Evolutionary conservation across 2,113 vertebrate species (phyloP).

Genomic region (Malurus alboscapulatus): DNA sequence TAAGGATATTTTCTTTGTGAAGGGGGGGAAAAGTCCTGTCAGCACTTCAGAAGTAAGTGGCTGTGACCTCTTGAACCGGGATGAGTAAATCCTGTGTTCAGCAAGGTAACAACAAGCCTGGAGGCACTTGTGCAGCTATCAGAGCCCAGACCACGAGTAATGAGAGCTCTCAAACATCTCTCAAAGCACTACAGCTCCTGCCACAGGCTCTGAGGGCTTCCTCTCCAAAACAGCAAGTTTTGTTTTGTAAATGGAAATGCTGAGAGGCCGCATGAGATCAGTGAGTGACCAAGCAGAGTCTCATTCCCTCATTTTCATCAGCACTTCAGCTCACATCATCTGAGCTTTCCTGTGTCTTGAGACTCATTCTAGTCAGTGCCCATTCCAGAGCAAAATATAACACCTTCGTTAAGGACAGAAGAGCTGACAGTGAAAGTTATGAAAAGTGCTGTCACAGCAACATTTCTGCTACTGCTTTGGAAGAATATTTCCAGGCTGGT

Average conservation of each 20-base stretch:
- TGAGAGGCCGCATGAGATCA: not conserved
- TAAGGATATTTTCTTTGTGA: not conserved
- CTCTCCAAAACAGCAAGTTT: not conserved
- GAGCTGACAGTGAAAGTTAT: conserved; percentile 11
- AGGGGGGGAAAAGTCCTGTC: not conserved
- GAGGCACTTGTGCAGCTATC: not conserved
- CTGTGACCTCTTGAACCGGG: not conserved
- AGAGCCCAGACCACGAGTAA: not conserved
- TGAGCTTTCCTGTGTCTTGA: not conserved
- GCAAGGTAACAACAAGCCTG: not conserved
- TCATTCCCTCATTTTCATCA: not conserved
- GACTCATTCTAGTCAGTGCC: not conserved
- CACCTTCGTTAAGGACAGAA: not conserved
- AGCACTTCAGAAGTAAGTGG: not conserved
- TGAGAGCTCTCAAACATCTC: conserved; percentile 19
- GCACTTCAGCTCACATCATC: not conserved
- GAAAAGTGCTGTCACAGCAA: conserved; percentile 2
- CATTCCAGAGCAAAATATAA: conserved; percentile 1
- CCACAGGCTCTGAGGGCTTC: not conserved
- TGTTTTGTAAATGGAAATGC: not conserved
- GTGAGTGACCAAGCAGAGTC: not conserved
- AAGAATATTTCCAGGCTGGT: conserved; percentile 10
- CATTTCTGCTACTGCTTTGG: not conserved
- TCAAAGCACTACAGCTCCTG: not conserved
- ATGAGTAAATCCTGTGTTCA: not conserved